Conservation (phyloP, 64 coral and sea anemone genomes). For the Stichodactyla mertensii region DNA sequence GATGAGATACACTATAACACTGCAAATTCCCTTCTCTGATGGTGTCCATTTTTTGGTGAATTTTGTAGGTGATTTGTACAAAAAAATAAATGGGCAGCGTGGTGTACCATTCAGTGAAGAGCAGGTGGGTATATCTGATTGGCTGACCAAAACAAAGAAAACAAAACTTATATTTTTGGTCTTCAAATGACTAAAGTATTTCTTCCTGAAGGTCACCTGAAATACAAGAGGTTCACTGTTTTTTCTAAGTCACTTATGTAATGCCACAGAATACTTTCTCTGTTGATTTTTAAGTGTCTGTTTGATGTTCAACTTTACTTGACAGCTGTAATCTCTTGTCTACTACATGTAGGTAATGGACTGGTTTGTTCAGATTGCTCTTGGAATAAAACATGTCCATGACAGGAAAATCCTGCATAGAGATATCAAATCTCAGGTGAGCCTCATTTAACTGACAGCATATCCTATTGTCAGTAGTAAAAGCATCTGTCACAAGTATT, state of each 20-base stretch:
- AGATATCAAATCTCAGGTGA: slow-evolving; percentile 97
- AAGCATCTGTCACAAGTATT: no score
- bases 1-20: background rate
- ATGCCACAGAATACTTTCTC: no score
- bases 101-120: slow-evolving; percentile 85
- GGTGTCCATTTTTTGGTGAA: background rate
- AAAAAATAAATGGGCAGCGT: slow-evolving; percentile 86
- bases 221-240: no score
- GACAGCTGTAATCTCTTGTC: background rate
- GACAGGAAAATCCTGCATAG: slow-evolving; percentile 97
- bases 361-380: slow-evolving; percentile 96
- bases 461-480: no score
- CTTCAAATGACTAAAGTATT: no score
- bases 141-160: no score
- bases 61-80: slow-evolving; percentile 77
- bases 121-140: slow-evolving; percentile 36
- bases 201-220: no score
- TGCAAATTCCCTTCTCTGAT: background rate
- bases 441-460: no score
- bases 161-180: no score
- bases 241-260: no score
- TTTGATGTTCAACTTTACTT: no score
- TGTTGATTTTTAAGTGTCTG: no score
- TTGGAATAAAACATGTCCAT: slow-evolving; percentile 95
- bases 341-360: slow-evolving; percentile 64